phyloP scores from a whole-genome alignment of 2,888 invertebrate species.

The Agrotis segetum region DNA sequence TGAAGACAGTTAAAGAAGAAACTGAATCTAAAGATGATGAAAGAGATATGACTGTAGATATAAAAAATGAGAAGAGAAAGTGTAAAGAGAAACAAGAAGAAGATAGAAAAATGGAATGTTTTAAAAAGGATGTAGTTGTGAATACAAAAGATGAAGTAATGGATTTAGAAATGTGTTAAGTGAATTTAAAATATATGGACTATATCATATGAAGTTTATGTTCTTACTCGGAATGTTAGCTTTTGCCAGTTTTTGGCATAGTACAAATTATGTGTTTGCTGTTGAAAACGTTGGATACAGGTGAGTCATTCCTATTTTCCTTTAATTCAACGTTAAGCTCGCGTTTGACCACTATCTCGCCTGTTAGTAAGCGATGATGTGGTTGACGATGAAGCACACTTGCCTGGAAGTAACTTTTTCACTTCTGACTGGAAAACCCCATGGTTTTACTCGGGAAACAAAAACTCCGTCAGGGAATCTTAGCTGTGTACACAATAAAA shows the following conservation, averaged over 20 bases:
- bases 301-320: conserved; percentile 32
- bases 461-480: no score
- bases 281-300: conserved; percentile 59
- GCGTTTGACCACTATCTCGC: no score
- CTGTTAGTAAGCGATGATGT: no score
- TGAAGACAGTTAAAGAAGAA: conserved; percentile 20
- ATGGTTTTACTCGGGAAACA: no score
- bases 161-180: conserved; percentile 56
- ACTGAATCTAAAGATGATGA: background rate
- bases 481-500: no score
- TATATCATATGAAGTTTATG: conserved; percentile 59
- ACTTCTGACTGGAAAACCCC: no score
- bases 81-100: background rate
- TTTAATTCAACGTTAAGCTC: background rate
- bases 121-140: background rate
- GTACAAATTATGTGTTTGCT: conserved; percentile 62
- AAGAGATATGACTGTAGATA: background rate
- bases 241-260: conserved; percentile 42
- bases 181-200: conserved; percentile 60
- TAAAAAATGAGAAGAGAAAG: background rate
- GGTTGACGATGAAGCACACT: no score
- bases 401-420: no score
- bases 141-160: conserved; percentile 9
- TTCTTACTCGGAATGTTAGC: conserved; percentile 49
- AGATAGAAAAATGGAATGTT: conserved; percentile 2